These are phyloP conservation scores for Atrina japonica DNA, from an alignment of 2,888 invertebrate genomes.

Conservation along the genomic window DNA sequence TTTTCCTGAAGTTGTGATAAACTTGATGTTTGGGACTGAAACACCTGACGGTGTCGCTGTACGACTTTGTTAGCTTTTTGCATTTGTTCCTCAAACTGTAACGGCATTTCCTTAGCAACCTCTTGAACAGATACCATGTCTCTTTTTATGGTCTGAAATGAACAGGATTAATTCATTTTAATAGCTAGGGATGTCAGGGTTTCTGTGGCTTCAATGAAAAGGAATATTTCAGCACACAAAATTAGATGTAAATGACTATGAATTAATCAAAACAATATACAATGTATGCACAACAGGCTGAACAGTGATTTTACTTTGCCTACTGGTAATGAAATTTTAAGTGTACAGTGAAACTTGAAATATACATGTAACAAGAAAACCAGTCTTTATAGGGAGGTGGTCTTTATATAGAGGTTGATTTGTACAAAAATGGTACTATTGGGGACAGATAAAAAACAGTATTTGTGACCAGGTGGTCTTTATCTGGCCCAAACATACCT, in stretches of 20 bases:
- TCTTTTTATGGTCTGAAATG: slow-evolving; percentile 49
- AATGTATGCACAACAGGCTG: not conserved
- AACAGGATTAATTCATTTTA: too few species aligned
- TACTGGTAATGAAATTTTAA: too few species aligned
- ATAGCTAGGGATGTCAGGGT: too few species aligned
- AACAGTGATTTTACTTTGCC: too few species aligned
- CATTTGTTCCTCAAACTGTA: slow-evolving; percentile 61
- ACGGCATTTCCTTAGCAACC: slow-evolving; percentile 62
- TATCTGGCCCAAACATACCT: too few species aligned
- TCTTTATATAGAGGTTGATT: too few species aligned
- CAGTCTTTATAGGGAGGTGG: too few species aligned
- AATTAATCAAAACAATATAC: not conserved
- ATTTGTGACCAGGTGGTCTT: too few species aligned
- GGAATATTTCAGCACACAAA: not conserved
- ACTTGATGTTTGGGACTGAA: slow-evolving; percentile 66
- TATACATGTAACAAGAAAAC: too few species aligned
- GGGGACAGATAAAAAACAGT: too few species aligned
- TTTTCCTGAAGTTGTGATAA: slow-evolving; percentile 68
- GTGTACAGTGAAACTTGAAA: too few species aligned
- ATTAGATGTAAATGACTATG: not conserved
- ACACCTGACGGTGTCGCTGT: slow-evolving; percentile 63
- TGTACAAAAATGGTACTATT: too few species aligned
- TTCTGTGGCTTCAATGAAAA: not conserved
- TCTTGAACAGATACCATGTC: slow-evolving; percentile 60
- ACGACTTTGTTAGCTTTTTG: slow-evolving; percentile 63